phyloP scores from a whole-genome alignment of 2,888 invertebrate species.

The Scaptomyza flava region DNA sequence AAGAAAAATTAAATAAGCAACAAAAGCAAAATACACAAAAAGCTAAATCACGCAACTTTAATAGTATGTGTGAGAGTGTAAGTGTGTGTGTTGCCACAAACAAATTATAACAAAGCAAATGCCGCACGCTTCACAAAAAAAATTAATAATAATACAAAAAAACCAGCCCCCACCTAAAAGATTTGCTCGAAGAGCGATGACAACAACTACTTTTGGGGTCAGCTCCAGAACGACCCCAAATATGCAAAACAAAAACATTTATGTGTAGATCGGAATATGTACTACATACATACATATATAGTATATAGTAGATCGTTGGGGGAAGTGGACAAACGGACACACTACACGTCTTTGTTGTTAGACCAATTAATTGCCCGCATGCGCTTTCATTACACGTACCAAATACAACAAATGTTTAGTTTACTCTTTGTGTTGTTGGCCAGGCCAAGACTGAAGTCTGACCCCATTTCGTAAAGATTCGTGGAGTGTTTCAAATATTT shows the following conservation, averaged over 20 bases:
- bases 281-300: background rate
- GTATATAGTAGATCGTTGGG: constrained; percentile 1
- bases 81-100: constrained; percentile 26
- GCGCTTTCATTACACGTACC: constrained; percentile 69
- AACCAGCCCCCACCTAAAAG: constrained; percentile 13
- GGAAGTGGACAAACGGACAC: constrained; percentile 23
- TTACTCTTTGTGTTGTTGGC: constrained; percentile 36
- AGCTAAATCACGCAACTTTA: constrained; percentile 42
- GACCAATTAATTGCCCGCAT: constrained; percentile 73
- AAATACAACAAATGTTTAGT: constrained; percentile 55
- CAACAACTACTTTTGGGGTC: constrained; percentile 18
- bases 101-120: constrained; percentile 31
- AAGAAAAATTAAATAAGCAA: constrained; percentile 33
- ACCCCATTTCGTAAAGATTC: constrained; percentile 67
- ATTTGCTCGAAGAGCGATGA: constrained; percentile 42
- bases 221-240: constrained; percentile 34
- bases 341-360: constrained; percentile 61
- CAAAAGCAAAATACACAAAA: constrained; percentile 19
- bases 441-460: constrained; percentile 37
- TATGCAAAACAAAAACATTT: constrained; percentile 28
- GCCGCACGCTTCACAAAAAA: no score
- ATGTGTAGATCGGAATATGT: constrained; percentile 3
- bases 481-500: constrained; percentile 62
- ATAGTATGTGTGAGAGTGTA: constrained; percentile 9
- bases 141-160: no score